phyloP scores from a whole-genome alignment of 1,140 invertebrate species.

The Drosophila malerkotliana region DNA sequence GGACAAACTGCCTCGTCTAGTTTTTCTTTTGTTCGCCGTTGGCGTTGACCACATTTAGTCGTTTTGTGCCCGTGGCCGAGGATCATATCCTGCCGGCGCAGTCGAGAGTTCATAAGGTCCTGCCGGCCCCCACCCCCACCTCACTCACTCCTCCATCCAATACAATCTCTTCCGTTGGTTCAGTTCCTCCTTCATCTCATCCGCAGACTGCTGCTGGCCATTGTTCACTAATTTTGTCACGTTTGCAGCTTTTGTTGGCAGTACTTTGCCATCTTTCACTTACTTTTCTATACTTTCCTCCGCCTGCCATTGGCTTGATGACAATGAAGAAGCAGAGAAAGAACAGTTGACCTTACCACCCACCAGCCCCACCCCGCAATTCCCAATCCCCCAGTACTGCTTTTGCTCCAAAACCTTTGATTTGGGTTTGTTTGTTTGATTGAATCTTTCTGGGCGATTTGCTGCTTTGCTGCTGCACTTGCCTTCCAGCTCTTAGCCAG shows the following conservation, averaged over 20 bases:
- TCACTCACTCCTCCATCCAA: neutral
- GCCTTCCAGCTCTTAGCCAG: conserved; percentile 18
- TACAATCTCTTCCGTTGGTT: conserved; percentile 31
- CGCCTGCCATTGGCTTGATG: conserved; percentile 37
- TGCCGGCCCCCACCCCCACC: conserved; percentile 1
- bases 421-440: conserved; percentile 44
- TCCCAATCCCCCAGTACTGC: neutral
- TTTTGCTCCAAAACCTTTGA: conserved; percentile 13
- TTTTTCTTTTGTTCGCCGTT: conserved; percentile 67
- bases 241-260: conserved; percentile 79
- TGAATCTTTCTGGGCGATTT: conserved; percentile 66
- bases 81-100: conserved; percentile 51
- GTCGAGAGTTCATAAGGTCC: conserved; percentile 66
- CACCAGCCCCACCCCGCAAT: neutral
- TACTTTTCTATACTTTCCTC: conserved; percentile 40
- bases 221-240: conserved; percentile 83
- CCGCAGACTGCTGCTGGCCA: conserved; percentile 55
- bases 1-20: conserved; percentile 13
- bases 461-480: conserved; percentile 50
- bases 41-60: conserved; percentile 76
- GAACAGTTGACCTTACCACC: conserved; percentile 30
- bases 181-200: conserved; percentile 42
- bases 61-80: conserved; percentile 38
- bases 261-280: conserved; percentile 61
- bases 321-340: neutral